These are phyloP conservation scores for Tetanocera ferruginea DNA, from an alignment of 2,888 invertebrate genomes.

Conservation along the genomic window DNA sequence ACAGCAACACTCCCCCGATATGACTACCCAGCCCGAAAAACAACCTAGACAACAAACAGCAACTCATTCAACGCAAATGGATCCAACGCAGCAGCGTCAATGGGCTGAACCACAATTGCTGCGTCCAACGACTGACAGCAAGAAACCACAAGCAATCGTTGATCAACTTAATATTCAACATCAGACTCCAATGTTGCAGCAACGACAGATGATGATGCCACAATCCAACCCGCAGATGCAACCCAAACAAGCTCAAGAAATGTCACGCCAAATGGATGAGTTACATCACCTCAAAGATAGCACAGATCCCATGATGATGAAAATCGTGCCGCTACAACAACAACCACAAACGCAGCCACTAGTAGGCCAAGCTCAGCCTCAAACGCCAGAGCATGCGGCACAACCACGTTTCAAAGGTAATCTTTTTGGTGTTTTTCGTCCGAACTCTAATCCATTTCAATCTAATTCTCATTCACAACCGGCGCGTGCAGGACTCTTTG, in stretches of 20 bases:
- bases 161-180: neutral
- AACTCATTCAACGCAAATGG: constrained; percentile 3
- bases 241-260: neutral
- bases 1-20: neutral
- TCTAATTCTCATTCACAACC: constrained; percentile 38
- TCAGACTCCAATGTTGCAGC: neutral
- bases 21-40: too few relatives aligned
- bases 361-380: constrained; percentile 55
- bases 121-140: neutral
- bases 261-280: constrained; percentile 27
- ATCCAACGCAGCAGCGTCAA: neutral
- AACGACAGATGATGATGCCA: constrained; percentile 8
- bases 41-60: neutral
- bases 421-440: constrained; percentile 60
- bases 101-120: neutral
- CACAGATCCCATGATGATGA: constrained; percentile 34
- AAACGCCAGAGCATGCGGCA: constrained; percentile 53
- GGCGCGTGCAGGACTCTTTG: constrained; percentile 39
- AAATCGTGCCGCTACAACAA: neutral
- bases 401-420: constrained; percentile 63
- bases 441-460: constrained; percentile 46
- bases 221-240: constrained; percentile 7
- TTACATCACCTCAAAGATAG: neutral
- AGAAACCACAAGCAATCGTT: neutral
- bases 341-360: neutral